These are phyloP conservation scores for Endomychus coccineus DNA, from an alignment of 2,888 invertebrate genomes.

Conservation along the genomic window DNA sequence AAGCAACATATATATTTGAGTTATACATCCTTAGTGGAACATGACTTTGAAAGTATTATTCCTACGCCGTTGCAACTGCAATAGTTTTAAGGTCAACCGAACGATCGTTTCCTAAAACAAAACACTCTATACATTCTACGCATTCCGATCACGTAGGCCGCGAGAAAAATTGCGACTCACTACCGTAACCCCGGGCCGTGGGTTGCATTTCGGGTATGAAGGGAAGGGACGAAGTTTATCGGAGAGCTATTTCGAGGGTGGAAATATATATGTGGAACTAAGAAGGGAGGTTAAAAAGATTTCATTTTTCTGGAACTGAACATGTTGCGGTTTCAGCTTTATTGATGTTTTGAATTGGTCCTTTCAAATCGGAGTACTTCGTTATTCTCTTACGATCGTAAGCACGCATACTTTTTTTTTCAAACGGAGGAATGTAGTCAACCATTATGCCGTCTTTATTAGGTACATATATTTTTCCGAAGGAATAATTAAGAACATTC, in stretches of 20 bases:
- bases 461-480: too few species aligned
- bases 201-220: constrained; percentile 4
- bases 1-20: too few species aligned
- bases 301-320: constrained; percentile 43
- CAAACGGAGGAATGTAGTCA: too few species aligned
- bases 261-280: constrained; percentile 35
- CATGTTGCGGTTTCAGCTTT: constrained; percentile 41
- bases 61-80: too few species aligned
- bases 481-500: too few species aligned
- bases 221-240: constrained; percentile 34
- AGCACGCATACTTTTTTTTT: too few species aligned
- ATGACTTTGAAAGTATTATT: too few species aligned
- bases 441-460: too few species aligned
- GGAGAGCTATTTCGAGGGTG: constrained; percentile 42
- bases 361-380: constrained; percentile 35
- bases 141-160: constrained; percentile 44
- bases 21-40: too few species aligned
- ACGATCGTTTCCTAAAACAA: constrained; percentile 34
- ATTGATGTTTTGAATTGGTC: constrained; percentile 39
- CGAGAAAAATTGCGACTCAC: constrained; percentile 46
- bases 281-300: constrained; percentile 41
- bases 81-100: too few species aligned
- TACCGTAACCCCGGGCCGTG: constrained; percentile 36
- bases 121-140: constrained; percentile 33
- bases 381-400: too few species aligned